Percentiles rank a stretch among this genome's conserved stretches.
These are phyloP conservation scores for Pogonomyrmex barbatus DNA, from an alignment of 1,140 invertebrate species.

Conservation along the genomic window DNA sequence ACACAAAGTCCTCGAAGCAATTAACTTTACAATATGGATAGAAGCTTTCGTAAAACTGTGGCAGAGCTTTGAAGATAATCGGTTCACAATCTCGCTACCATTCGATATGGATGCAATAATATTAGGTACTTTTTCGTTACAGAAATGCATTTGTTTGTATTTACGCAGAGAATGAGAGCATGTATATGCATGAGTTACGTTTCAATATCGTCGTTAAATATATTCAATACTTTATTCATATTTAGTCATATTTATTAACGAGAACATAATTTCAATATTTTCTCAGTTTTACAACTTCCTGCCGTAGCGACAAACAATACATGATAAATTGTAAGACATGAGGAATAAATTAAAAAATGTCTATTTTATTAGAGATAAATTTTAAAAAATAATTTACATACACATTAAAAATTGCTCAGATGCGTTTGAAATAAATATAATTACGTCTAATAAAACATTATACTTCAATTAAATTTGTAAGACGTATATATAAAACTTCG, in stretches of 20 bases:
- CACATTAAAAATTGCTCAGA: background rate
- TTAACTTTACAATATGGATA: constrained; percentile 23
- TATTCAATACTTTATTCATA: constrained; percentile 42
- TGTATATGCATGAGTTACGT: background rate
- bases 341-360: background rate
- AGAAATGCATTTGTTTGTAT: constrained; percentile 30
- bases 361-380: background rate
- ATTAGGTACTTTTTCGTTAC: constrained; percentile 33
- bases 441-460: background rate
- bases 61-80: constrained; percentile 41
- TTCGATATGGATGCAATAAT: constrained; percentile 24
- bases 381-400: background rate
- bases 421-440: background rate
- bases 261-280: constrained; percentile 53
- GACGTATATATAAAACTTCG: background rate
- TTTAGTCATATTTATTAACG: constrained; percentile 48
- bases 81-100: constrained; percentile 2
- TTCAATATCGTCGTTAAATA: constrained; percentile 31
- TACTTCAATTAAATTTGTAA: background rate
- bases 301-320: constrained; percentile 5
- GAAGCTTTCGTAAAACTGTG: background rate
- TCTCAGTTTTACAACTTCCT: constrained; percentile 18
- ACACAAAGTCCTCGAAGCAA: constrained; percentile 23
- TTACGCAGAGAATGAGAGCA: background rate
- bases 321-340: background rate